phyloP scores from a whole-genome alignment of 2,113 vertebrate species.

The Dasyornis broadbenti region DNA sequence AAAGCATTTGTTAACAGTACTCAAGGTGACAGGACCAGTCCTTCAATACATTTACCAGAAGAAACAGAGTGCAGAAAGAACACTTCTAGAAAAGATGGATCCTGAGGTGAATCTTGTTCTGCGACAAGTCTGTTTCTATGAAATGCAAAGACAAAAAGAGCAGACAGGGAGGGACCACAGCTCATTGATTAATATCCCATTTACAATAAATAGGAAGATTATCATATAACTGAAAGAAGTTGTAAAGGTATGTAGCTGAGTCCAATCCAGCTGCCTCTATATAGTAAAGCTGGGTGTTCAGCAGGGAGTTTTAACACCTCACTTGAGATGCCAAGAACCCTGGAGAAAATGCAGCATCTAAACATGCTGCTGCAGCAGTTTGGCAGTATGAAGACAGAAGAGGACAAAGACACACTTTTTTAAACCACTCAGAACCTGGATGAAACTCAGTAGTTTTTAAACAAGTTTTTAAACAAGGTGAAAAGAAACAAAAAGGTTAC shows the following conservation, averaged over 20 bases:
- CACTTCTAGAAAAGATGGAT: not conserved
- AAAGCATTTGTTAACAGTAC: not conserved
- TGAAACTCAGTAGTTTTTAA: not conserved
- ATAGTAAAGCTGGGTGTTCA: not conserved
- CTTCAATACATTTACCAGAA: not conserved
- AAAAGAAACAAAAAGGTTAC: not conserved
- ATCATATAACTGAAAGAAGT: not conserved
- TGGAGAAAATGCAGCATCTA: not conserved
- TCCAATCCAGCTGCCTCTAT: not conserved
- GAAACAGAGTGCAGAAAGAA: not conserved
- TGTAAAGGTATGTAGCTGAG: not conserved
- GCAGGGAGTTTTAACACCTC: not conserved
- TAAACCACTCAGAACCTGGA: not conserved
- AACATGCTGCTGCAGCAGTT: not conserved
- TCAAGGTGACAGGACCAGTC: not conserved
- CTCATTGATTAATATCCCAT: not conserved
- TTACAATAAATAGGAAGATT: not conserved
- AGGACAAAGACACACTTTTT: not conserved
- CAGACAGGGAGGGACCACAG: not conserved
- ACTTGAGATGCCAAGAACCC: not conserved
- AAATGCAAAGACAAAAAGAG: not conserved
- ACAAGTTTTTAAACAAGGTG: not conserved
- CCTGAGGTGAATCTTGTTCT: not conserved
- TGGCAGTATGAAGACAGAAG: not conserved
- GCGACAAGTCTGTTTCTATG: not conserved